Conservation (phyloP, 2,113 vertebrate species). For the Lamprologus ornatipinnis region DNA sequence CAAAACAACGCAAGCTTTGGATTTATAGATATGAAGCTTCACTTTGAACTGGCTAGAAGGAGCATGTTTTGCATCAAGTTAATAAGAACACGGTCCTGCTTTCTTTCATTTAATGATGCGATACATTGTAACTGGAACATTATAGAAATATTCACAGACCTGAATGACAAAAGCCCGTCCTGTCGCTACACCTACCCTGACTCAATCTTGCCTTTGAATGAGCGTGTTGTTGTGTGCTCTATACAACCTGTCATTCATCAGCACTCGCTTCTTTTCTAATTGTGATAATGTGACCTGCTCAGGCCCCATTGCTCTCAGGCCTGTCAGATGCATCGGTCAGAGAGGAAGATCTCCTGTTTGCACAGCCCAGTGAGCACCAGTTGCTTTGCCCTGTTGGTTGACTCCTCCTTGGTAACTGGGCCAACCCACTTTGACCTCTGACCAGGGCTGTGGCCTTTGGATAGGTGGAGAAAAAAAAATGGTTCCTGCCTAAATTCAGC, state of each 20-base stretch:
- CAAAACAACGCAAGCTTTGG: background rate
- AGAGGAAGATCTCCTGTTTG: conserved; percentile 38
- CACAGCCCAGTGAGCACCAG: conserved; percentile 45
- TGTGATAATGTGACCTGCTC: conserved; percentile 20
- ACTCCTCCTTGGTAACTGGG: conserved; percentile 57
- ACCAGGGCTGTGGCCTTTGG: conserved; percentile 1
- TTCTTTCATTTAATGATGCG: background rate
- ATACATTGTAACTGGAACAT: background rate
- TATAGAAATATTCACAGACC: background rate
- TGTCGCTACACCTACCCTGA: background rate
- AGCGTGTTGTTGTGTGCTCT: background rate
- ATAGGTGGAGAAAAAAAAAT: conserved; percentile 17
- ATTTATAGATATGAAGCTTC: background rate
- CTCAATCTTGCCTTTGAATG: conserved; percentile 26
- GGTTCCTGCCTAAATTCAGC: conserved; percentile 53
- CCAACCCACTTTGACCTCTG: conserved; percentile 42
- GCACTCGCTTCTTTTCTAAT: conserved; percentile 16
- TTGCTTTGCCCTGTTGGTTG: conserved; percentile 17
- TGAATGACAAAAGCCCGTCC: conserved; percentile 24
- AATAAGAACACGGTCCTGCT: background rate
- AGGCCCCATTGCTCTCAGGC: conserved; percentile 40
- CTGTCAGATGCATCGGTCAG: conserved; percentile 24
- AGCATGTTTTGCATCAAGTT: background rate
- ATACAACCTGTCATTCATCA: conserved; percentile 36
- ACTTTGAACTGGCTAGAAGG: background rate